These are phyloP conservation scores for Macrotus californicus DNA, from an alignment of 2,113 vertebrate species.

Conservation along the genomic window DNA sequence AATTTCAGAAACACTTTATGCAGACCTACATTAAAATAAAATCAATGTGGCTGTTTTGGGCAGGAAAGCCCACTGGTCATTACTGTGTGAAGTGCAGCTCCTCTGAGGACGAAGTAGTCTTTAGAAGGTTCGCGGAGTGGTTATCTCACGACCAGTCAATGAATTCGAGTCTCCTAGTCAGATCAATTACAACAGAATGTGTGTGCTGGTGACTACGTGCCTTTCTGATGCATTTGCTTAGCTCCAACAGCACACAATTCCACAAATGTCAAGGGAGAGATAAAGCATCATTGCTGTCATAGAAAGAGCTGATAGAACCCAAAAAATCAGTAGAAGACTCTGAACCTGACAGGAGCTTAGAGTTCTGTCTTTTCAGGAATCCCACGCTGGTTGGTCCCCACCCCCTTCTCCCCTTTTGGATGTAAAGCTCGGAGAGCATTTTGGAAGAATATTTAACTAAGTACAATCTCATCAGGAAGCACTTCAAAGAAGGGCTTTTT, in stretches of 20 bases:
- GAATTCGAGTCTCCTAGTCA: not conserved
- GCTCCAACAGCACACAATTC: not conserved
- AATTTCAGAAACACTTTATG: not conserved
- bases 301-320: not conserved
- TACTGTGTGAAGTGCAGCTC: not conserved
- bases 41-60: not conserved
- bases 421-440: not conserved
- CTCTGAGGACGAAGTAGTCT: not conserved
- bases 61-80: not conserved
- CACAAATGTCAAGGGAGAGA: not conserved
- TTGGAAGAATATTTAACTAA: conserved; percentile 43
- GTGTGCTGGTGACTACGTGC: not conserved
- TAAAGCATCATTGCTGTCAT: not conserved
- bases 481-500: conserved; percentile 58
- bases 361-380: not conserved
- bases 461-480: conserved; percentile 46
- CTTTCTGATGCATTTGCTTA: not conserved
- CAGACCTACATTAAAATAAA: not conserved
- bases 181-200: not conserved
- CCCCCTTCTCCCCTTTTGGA: not conserved
- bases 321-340: not conserved
- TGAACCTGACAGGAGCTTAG: not conserved
- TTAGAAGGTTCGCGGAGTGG: not conserved
- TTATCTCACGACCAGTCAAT: conserved; percentile 17
- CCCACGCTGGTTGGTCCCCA: too few relatives aligned